These are phyloP conservation scores for Masticophis lateralis DNA, from an alignment of 2,797 vertebrate genomes.

Conservation along the genomic window DNA sequence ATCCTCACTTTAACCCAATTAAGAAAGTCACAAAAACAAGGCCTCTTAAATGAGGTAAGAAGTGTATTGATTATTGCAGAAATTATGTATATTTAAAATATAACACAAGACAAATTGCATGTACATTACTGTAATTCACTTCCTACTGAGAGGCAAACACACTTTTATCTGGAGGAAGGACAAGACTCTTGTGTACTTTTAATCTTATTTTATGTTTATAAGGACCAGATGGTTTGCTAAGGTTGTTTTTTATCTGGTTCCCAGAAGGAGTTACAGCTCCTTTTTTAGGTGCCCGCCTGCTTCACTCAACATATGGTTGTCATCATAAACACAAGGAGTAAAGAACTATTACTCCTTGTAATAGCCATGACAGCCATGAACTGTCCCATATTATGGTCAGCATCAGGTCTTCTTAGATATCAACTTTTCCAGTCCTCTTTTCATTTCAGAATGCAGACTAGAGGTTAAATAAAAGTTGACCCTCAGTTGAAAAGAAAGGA, in stretches of 20 bases:
- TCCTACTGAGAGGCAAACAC: conserved; percentile 13
- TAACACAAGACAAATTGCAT: conserved; percentile 39
- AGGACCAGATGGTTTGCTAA: conserved; percentile 63
- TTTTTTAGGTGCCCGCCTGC: conserved; percentile 34
- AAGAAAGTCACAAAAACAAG: background rate
- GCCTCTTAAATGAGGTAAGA: background rate
- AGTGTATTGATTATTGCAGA: conserved; percentile 8
- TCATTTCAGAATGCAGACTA: background rate
- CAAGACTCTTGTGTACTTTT: conserved; percentile 42
- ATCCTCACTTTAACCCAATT: background rate
- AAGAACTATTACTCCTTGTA: background rate
- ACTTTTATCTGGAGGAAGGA: conserved; percentile 55
- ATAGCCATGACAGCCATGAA: background rate
- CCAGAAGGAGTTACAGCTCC: conserved; percentile 46
- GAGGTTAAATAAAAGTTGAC: background rate
- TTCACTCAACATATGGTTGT: background rate
- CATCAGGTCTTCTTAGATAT: background rate
- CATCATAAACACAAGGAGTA: background rate
- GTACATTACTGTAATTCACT: conserved; percentile 38
- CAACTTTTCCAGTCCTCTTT: background rate
- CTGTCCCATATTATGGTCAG: background rate
- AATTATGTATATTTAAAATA: background rate
- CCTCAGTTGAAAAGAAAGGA: background rate
- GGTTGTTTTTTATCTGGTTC: conserved; percentile 66
- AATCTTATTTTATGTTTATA: conserved; percentile 67